Percentiles rank a stretch among this genome's conserved stretches.
Evolutionary conservation across 2,888 invertebrate species (phyloP).

Genomic region (Campoplex nolae): DNA sequence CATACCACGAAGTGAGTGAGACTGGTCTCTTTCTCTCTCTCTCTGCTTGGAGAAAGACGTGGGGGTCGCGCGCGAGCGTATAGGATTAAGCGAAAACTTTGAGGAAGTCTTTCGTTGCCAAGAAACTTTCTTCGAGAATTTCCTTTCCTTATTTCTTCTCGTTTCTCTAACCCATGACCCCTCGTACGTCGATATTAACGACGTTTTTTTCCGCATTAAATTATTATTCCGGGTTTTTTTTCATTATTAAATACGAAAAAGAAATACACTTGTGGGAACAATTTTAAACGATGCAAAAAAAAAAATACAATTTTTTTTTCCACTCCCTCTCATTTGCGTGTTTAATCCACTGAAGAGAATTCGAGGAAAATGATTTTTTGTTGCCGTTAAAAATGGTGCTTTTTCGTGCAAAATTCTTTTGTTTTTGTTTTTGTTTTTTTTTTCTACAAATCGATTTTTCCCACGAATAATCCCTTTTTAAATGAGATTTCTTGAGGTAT

Average conservation of each 20-base stretch:
- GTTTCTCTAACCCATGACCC: constrained; percentile 2
- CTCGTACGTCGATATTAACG: constrained; percentile 70
- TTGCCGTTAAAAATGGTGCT: no score
- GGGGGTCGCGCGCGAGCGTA: not conserved
- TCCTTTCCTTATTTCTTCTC: not conserved
- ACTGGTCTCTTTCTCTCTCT: constrained; percentile 12
- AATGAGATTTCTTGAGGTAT: not conserved
- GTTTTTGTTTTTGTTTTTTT: no score
- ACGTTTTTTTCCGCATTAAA: constrained; percentile 65
- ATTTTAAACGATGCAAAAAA: not conserved
- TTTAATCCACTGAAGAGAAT: no score
- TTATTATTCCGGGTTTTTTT: constrained; percentile 58
- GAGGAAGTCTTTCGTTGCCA: constrained; percentile 66
- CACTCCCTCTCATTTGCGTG: no score
- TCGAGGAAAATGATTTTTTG: no score
- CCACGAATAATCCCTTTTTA: not conserved
- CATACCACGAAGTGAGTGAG: constrained; percentile 24
- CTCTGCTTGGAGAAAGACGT: constrained; percentile 6
- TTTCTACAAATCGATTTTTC: not conserved
- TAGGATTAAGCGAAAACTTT: constrained; percentile 65
- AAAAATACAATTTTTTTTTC: no score
- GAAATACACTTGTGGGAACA: not conserved
- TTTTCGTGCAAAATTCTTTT: no score
- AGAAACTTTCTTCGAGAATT: constrained; percentile 70
- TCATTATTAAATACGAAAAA: constrained; percentile 5